Percentiles rank a stretch among this genome's conserved stretches.
Conservation (phyloP, 2,888 invertebrate genomes). For the Cabera pusaria region DNA sequence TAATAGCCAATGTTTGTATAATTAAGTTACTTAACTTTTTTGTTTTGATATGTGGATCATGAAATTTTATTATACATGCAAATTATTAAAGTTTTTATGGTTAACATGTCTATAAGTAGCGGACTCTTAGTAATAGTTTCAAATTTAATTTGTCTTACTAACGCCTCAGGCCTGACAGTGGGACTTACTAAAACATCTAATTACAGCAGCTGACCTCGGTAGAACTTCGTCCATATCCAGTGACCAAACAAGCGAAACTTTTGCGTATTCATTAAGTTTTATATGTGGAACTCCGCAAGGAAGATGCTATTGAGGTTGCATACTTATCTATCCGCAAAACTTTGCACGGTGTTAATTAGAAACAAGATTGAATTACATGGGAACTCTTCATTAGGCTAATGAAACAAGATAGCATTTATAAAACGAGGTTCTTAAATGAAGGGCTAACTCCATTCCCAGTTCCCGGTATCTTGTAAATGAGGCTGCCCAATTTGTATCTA, state of each 20-base stretch:
- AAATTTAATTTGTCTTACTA: slow-evolving; percentile 22
- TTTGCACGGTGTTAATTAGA: slow-evolving; percentile 57
- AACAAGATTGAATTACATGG: slow-evolving; percentile 58
- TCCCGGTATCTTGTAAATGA: slow-evolving; percentile 35
- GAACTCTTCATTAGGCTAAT: slow-evolving; percentile 67
- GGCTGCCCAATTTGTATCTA: slow-evolving; percentile 45
- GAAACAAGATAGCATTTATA: slow-evolving; percentile 65
- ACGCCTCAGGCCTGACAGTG: slow-evolving; percentile 6
- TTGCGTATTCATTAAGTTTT: slow-evolving; percentile 7
- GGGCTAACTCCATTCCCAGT: slow-evolving; percentile 40
- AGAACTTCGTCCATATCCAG: slow-evolving; percentile 11
- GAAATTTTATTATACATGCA: too few species aligned
- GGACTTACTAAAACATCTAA: slow-evolving; percentile 12
- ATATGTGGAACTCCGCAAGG: slow-evolving; percentile 10
- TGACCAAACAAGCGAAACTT: slow-evolving; percentile 17
- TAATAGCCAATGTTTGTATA: too few species aligned
- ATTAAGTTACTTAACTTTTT: too few species aligned
- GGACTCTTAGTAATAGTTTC: too few species aligned
- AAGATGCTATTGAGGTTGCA: slow-evolving; percentile 21
- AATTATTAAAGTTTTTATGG: too few species aligned
- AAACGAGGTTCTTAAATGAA: slow-evolving; percentile 50
- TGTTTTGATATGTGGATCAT: too few species aligned
- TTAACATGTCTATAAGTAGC: too few species aligned
- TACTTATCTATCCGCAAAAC: slow-evolving; percentile 37
- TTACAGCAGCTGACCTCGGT: slow-evolving; percentile 16